Evolutionary conservation across 2,113 vertebrate genomes (phyloP).

Genomic region (Etheostoma cragini): DNA sequence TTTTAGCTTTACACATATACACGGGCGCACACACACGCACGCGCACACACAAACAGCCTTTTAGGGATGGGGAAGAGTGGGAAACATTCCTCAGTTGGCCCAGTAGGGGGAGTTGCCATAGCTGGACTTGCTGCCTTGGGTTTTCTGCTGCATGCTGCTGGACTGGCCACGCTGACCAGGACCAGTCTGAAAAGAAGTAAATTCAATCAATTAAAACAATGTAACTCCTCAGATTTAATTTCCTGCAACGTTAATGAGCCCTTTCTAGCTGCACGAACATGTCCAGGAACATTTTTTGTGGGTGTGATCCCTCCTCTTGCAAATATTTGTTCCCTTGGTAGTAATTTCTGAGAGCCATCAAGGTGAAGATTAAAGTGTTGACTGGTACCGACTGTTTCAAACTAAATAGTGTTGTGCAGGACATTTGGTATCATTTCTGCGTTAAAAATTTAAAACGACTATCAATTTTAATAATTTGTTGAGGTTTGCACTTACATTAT

Average conservation of each 20-base stretch:
- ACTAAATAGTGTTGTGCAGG: too few relatives aligned
- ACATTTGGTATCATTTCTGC: too few relatives aligned
- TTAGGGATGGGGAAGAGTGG: constrained; percentile 25
- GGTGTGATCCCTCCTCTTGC: too few relatives aligned
- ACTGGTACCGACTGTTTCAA: too few relatives aligned
- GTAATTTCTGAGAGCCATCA: too few relatives aligned
- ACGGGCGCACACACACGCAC: background rate
- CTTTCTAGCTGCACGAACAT: background rate
- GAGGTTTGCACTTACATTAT: too few relatives aligned
- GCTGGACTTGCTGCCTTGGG: constrained; percentile 84
- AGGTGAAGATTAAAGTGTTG: too few relatives aligned
- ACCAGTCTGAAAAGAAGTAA: constrained; percentile 67
- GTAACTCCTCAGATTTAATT: background rate
- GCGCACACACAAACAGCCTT: constrained; percentile 52
- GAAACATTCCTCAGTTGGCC: constrained; percentile 80
- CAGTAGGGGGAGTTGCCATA: constrained; percentile 86
- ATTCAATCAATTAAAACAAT: background rate
- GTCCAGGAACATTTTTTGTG: background rate
- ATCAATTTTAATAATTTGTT: too few relatives aligned
- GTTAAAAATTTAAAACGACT: too few relatives aligned
- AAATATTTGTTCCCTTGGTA: too few relatives aligned
- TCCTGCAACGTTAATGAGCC: too few relatives aligned
- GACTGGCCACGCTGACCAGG: constrained; percentile 84
- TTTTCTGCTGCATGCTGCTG: constrained; percentile 86
- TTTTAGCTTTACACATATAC: constrained; percentile 58